phyloP scores from a whole-genome alignment of 2,888 invertebrate genomes.

The Catocala nupta region DNA sequence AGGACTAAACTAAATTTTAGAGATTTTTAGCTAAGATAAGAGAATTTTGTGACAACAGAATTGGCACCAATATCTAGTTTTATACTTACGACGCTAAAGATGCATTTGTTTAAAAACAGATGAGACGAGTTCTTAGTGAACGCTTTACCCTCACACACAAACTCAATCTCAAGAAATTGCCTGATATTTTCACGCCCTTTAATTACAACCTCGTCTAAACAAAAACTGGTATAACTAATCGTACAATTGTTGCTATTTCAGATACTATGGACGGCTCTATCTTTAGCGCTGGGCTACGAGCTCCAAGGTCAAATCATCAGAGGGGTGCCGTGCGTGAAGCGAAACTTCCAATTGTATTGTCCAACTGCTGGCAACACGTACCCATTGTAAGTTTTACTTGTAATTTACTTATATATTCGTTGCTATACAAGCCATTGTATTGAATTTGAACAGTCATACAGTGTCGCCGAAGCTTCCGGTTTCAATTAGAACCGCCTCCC shows the following conservation, averaged over 20 bases:
- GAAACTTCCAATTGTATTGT: slow-evolving; percentile 96
- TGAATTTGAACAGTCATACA: slow-evolving; percentile 3
- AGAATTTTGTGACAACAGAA: too few relatives aligned
- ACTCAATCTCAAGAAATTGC: too few relatives aligned
- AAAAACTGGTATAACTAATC: background rate
- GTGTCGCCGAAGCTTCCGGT: background rate
- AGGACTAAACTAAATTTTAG: too few relatives aligned
- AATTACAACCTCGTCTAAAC: background rate
- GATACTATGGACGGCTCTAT: slow-evolving; percentile 97
- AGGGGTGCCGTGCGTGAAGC: slow-evolving; percentile 96
- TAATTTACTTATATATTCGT: slow-evolving; percentile 4
- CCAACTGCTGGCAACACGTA: slow-evolving; percentile 97
- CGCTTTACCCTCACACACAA: too few relatives aligned
- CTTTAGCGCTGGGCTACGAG: slow-evolving; percentile 95
- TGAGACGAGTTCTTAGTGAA: too few relatives aligned
- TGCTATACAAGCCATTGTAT: slow-evolving; percentile 5
- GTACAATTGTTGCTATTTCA: slow-evolving; percentile 67
- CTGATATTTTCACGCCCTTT: background rate
- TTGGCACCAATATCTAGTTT: too few relatives aligned
- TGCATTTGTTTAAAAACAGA: too few relatives aligned
- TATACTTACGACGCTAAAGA: too few relatives aligned
- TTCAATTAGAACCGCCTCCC: background rate
- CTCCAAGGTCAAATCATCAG: slow-evolving; percentile 95
- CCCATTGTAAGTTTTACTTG: slow-evolving; percentile 90
- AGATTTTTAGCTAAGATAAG: too few relatives aligned